Evolutionary conservation across 2,797 vertebrate genomes (phyloP), one percentile per base, ranked within the genome.

Genomic region (Microctenopoma steveboyesi): DNA sequence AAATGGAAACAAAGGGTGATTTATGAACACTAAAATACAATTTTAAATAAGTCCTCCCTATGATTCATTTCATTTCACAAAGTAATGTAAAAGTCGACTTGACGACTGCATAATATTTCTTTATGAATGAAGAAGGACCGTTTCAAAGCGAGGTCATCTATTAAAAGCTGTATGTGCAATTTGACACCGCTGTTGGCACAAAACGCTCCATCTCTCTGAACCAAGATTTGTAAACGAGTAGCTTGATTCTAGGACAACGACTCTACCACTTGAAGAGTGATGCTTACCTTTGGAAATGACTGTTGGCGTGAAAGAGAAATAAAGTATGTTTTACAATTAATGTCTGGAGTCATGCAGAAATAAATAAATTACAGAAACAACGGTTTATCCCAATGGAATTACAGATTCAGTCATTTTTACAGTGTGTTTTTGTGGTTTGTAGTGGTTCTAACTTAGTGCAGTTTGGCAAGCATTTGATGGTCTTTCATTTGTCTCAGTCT

Each of bases 271-370:
- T 69, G 52, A 79, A 86, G 55, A 79, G 45, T 62, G 72, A 81
- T 77, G 50, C 88, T 89, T 89, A 88, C 88, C 89, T 91, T 86
- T 84, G 69, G 86, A 91, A 91, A 84, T 87, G 75, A 81, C 88
- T 88, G 85, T 78, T 81, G 78, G 88, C 74, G 74, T 85, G 78
- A 90, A 92, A 91, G 74, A 88, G 86, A 90, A 92, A 92, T 88
- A 90, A 64, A 88, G 76, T 5, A 28, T 40, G 68, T 76, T 88
- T 88, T 78, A 89, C 72, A 68, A 81, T 67, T 66, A 46, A 64
- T 54, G 25, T 78, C 57, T 60, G 25, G 14, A 76, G 52, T 64
- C 39, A 68, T 48, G n/a, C 43, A 55, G 43, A 72, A 64, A 74
- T 48, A 22, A 22, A 22, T 22, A 22, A 22, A n/a, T 69, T 12